Conservation (phyloP, 2,113 vertebrate species). For the Gnathonemus echidnorhynchus region DNA sequence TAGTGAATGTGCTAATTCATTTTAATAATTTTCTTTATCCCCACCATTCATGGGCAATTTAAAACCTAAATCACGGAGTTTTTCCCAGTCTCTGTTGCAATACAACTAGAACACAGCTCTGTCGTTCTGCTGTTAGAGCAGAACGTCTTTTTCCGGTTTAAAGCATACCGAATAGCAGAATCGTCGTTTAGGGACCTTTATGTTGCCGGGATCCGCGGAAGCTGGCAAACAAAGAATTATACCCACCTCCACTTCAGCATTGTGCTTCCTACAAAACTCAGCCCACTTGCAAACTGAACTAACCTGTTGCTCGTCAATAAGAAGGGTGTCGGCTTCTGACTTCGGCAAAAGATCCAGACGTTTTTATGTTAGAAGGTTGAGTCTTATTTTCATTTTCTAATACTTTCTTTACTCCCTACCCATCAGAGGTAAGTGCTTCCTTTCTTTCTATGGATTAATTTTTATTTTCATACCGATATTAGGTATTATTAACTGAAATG, state of each 20-base stretch:
- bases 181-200: not conserved
- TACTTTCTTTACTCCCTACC: not conserved
- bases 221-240: slow-evolving; percentile 26
- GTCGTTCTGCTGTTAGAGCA: not conserved
- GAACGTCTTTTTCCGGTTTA: not conserved
- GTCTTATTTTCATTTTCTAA: slow-evolving; percentile 7
- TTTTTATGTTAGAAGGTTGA: not conserved
- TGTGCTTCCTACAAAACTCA: slow-evolving; percentile 32
- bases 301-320: slow-evolving; percentile 57
- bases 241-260: slow-evolving; percentile 6
- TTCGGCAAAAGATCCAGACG: not conserved
- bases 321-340: slow-evolving; percentile 49
- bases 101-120: not conserved
- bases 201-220: slow-evolving; percentile 19
- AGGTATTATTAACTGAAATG: not conserved
- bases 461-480: not conserved
- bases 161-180: not conserved
- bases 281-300: slow-evolving; percentile 40
- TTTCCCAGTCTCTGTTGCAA: not conserved
- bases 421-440: slow-evolving; percentile 35
- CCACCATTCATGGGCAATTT: not conserved
- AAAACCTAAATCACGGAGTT: not conserved
- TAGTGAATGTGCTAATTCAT: not conserved
- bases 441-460: not conserved
- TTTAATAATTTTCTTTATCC: not conserved